Percentiles rank a stretch among this genome's conserved stretches.
Conservation (phyloP, 1,140 invertebrate genomes). For the Lethocerus indicus region DNA sequence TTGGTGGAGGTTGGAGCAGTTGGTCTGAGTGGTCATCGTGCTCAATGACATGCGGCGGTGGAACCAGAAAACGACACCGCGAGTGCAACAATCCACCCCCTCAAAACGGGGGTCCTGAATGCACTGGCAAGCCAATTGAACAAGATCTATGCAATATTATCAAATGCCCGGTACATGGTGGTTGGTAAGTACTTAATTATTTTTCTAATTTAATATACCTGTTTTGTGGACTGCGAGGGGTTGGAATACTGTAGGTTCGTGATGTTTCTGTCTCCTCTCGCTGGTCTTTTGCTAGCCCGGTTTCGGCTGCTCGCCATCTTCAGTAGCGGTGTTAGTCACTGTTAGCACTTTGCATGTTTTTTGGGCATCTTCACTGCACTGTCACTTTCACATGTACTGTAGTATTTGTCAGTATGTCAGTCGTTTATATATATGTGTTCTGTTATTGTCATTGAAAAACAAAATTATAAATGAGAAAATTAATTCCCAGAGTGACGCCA, state of each 20-base stretch:
- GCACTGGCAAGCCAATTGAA: conserved; percentile 24
- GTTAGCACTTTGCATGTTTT: too few species aligned
- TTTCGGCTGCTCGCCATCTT: neutral
- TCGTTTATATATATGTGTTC: too few species aligned
- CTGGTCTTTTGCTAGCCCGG: neutral
- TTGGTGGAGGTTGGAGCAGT: conserved; percentile 26
- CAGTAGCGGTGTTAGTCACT: too few species aligned
- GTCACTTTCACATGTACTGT: too few species aligned
- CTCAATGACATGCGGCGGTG: conserved; percentile 30
- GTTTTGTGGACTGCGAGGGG: neutral
- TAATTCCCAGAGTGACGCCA: too few species aligned
- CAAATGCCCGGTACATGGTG: conserved; percentile 12
- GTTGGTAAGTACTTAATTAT: conserved; percentile 1
- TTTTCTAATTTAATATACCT: neutral
- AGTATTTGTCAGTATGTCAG: too few species aligned
- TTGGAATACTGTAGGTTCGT: neutral
- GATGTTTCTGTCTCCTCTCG: neutral
- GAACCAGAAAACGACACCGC: conserved; percentile 27
- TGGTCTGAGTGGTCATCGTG: conserved; percentile 33
- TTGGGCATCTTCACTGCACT: neutral
- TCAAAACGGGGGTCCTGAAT: conserved; percentile 25
- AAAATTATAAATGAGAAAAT: too few species aligned
- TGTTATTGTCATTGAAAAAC: too few species aligned
- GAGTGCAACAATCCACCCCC: conserved; percentile 30
- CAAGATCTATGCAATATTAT: conserved; percentile 20